Evolutionary conservation across 1,140 invertebrate genomes (phyloP).

Genomic region (Drosophila mayri): DNA sequence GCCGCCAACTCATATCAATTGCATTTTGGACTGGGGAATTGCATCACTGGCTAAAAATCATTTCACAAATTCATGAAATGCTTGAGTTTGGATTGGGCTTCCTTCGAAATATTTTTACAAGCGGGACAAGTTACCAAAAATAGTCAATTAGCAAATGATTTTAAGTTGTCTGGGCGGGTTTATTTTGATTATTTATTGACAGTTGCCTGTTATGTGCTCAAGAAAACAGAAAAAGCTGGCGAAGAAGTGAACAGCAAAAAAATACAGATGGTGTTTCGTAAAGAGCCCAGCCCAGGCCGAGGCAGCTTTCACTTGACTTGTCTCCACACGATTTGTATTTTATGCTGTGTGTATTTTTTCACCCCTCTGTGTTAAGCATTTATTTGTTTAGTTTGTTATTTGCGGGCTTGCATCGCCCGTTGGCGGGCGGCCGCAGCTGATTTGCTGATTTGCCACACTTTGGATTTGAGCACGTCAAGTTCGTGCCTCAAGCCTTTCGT

Average conservation of each 20-base stretch:
- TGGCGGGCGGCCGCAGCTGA: conserved; percentile 42
- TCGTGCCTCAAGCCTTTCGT: conserved; percentile 80
- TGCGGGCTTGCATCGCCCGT: conserved; percentile 12
- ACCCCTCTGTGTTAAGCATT: conserved; percentile 49
- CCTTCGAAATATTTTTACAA: conserved; percentile 71
- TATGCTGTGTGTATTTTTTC: conserved; percentile 22
- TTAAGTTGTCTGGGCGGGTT: conserved; percentile 52
- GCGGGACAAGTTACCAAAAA: conserved; percentile 71
- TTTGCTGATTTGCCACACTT: conserved; percentile 81
- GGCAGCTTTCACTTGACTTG: conserved; percentile 55
- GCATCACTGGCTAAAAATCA: conserved; percentile 62
- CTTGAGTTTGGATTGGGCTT: conserved; percentile 45
- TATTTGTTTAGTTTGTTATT: conserved; percentile 67
- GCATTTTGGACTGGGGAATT: conserved; percentile 42
- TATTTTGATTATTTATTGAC: conserved; percentile 83
- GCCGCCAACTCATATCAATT: conserved; percentile 24
- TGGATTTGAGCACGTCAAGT: conserved; percentile 81
- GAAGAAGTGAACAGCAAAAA: conserved; percentile 28
- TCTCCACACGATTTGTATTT: conserved; percentile 47
- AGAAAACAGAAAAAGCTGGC: conserved; percentile 58
- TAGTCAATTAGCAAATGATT: conserved; percentile 71
- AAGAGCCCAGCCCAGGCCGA: conserved; percentile 47
- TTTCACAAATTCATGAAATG: conserved; percentile 79
- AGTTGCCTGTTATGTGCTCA: conserved; percentile 71
- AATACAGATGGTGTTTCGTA: conserved; percentile 43